Conservation (phyloP, 2,888 invertebrate species). For the Nomada goodeniana region DNA sequence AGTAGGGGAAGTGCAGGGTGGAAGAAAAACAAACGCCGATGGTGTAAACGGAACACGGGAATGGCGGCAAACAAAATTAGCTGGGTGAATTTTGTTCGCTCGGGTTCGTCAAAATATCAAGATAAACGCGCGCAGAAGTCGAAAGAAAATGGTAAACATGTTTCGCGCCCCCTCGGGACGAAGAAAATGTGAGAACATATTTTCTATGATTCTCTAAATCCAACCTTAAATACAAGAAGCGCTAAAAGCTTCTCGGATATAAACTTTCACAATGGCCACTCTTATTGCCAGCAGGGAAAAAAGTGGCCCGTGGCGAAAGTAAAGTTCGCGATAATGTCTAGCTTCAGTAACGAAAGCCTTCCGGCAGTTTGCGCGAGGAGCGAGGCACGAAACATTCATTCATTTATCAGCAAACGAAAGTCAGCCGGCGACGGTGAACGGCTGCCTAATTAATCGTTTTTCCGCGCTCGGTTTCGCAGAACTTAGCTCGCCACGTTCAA, state of each 20-base stretch:
- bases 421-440: constrained; percentile 22
- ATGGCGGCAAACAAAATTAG: constrained; percentile 69
- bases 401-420: constrained; percentile 59
- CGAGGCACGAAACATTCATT: constrained; percentile 30
- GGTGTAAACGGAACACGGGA: constrained; percentile 46
- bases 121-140: too few relatives aligned
- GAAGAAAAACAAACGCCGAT: constrained; percentile 39
- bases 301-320: background rate
- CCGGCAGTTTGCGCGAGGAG: constrained; percentile 6
- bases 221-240: too few relatives aligned
- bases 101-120: background rate
- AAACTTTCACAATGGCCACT: too few relatives aligned
- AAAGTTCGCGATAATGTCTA: constrained; percentile 18
- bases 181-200: too few relatives aligned
- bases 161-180: too few relatives aligned
- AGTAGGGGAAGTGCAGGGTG: constrained; percentile 23
- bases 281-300: background rate
- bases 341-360: background rate
- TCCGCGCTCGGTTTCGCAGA: constrained; percentile 30
- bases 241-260: too few relatives aligned
- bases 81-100: constrained; percentile 50
- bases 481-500: background rate
- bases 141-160: too few relatives aligned
- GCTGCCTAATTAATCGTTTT: constrained; percentile 58
- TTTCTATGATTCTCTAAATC: too few relatives aligned